Base-by-base conservation (phyloP, 2,888 invertebrate species). In the Dastarcus helophoroides region DNA sequence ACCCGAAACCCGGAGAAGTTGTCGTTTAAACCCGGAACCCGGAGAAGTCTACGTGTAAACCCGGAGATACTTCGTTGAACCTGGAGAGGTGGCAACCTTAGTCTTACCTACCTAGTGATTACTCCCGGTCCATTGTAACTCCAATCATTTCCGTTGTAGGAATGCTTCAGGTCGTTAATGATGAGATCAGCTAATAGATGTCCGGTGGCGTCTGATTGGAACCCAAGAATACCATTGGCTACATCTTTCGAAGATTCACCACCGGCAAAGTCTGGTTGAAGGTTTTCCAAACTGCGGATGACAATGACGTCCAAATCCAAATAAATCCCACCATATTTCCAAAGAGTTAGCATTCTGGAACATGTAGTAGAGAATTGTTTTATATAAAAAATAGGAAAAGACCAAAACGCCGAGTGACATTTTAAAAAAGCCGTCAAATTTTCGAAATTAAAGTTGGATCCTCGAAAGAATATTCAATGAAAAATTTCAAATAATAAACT, bases 311-410 rank as follows among this genome's bases (percentile, higher is more conserved):
- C 84, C 40, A 80, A 58, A 46, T 85, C 84, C 29, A 85, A 54
- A 51, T 82, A 84, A 29, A 81, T 73, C 0, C 85, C 85, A 7
- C 82, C 80, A 54, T 69, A 83, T 50, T 78, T 81, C 68, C 76
- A 81, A 3, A 85, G 57, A 0, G 77, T 73, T 26, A 78, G 47
- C 46, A 70, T 77, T 40, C 79, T 52, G 23, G 16, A 43, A 38
- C 11, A 4, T 9, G 5, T 8, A 23, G n/a, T n/a, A n/a, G n/a
- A n/a, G n/a, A n/a, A n/a, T n/a, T n/a, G n/a, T n/a, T n/a, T n/a
- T n/a, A n/a, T n/a, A n/a, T n/a, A n/a, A n/a, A n/a, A n/a, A n/a
- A n/a, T n/a, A n/a, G n/a, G n/a, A n/a, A n/a, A n/a, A n/a, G n/a
- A n/a, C n/a, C n/a, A n/a, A n/a, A n/a, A n/a, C n/a, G n/a, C n/a